phyloP scores from a whole-genome alignment of 2,797 vertebrate genomes.

The Mycteria americana region DNA sequence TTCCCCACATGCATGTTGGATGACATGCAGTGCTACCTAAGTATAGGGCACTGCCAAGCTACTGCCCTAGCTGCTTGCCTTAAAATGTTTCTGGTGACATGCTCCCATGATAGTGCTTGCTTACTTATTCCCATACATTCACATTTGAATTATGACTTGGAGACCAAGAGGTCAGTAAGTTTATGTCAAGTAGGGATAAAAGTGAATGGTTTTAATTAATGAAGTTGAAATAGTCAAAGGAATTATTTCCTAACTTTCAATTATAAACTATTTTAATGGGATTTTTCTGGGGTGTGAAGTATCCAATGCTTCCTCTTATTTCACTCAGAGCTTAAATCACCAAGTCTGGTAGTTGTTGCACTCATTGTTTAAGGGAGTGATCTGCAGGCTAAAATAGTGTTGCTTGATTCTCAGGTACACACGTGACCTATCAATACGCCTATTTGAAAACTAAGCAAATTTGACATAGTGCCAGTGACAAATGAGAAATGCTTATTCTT shows the following conservation, averaged over 20 bases:
- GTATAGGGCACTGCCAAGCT: neutral
- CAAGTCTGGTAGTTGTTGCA: neutral
- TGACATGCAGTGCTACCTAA: neutral
- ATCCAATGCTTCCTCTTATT: neutral
- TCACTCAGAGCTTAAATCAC: neutral
- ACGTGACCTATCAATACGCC: accelerated
- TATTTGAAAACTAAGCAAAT: neutral
- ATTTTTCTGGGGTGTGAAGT: neutral
- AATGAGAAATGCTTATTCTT: neutral
- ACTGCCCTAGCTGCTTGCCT: neutral
- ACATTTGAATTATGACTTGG: neutral
- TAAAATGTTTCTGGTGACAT: neutral
- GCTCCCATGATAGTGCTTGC: neutral
- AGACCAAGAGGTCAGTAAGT: neutral
- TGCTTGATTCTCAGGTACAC: neutral
- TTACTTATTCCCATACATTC: neutral
- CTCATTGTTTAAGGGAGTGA: neutral
- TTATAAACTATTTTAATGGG: neutral
- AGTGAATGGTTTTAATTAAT: neutral
- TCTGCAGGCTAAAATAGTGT: neutral
- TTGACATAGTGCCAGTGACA: neutral
- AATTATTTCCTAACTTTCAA: neutral
- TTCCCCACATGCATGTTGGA: accelerated
- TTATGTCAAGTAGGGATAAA: neutral
- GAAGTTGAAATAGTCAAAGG: neutral